These are phyloP conservation scores for Ptychoptera contaminata DNA, from an alignment of 2,888 invertebrate species.

Conservation along the genomic window DNA sequence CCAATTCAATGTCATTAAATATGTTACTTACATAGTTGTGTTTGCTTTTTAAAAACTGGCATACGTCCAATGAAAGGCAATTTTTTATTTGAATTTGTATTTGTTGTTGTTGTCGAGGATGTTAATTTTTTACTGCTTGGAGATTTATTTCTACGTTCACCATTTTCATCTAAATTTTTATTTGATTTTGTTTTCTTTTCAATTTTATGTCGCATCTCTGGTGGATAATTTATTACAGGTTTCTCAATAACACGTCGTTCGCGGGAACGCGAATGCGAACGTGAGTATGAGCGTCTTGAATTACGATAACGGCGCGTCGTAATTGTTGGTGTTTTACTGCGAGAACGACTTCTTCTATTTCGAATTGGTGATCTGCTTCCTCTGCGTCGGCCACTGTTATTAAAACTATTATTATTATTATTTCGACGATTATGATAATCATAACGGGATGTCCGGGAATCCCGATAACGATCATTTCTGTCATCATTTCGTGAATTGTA, in stretches of 20 bases:
- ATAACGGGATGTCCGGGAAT: conserved; percentile 6
- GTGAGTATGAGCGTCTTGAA: conserved; percentile 12
- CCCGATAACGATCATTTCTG: background rate
- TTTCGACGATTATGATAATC: conserved; percentile 12
- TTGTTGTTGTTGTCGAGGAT: conserved; percentile 14
- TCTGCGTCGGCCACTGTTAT: conserved; percentile 20
- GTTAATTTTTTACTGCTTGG: conserved; percentile 11
- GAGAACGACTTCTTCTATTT: conserved; percentile 10
- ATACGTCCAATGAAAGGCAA: conserved; percentile 74
- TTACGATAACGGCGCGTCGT: background rate
- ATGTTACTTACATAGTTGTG: conserved; percentile 14
- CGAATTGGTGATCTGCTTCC: conserved; percentile 2
- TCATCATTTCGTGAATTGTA: conserved; percentile 7
- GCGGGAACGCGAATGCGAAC: conserved; percentile 17
- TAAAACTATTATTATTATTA: too few relatives aligned
- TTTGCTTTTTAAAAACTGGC: conserved; percentile 54
- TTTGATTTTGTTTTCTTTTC: conserved; percentile 11
- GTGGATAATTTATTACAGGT: conserved; percentile 24
- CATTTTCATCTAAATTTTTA: conserved; percentile 15
- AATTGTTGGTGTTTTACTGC: conserved; percentile 7
- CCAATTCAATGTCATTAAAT: conserved; percentile 22
- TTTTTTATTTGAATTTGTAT: conserved; percentile 38
- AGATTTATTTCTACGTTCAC: conserved; percentile 9
- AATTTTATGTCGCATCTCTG: conserved; percentile 17
- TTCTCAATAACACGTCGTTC: conserved; percentile 23